These are phyloP conservation scores for Phaonia tiefii DNA, from an alignment of 2,888 invertebrate species.

Conservation along the genomic window DNA sequence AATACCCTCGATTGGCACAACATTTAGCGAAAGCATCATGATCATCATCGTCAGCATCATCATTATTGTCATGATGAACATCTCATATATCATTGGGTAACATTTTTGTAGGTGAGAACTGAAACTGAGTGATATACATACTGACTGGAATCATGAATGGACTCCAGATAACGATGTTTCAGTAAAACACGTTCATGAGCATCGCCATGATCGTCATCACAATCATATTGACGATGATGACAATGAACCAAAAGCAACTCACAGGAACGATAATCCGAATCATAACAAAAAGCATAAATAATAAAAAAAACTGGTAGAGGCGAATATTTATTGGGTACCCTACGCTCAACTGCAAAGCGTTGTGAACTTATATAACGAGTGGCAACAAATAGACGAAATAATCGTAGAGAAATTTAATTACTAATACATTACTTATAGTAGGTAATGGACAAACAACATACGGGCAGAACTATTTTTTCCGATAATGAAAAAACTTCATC, in stretches of 20 bases:
- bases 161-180: not conserved
- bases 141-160: too few species aligned
- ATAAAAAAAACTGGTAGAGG: too few species aligned
- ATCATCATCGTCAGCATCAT: not conserved
- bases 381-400: too few species aligned
- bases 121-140: not conserved
- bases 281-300: slow-evolving; percentile 23
- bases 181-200: not conserved
- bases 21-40: not conserved
- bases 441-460: too few species aligned
- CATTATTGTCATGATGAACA: not conserved
- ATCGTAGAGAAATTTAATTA: too few species aligned
- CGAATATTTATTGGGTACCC: too few species aligned
- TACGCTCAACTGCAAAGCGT: too few species aligned
- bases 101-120: not conserved
- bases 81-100: not conserved
- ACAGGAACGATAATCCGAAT: slow-evolving; percentile 1
- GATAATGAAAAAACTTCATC: too few species aligned
- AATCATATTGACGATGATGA: slow-evolving; percentile 44
- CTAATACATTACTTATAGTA: too few species aligned
- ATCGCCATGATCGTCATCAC: not conserved
- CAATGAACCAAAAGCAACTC: slow-evolving; percentile 59
- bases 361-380: too few species aligned
- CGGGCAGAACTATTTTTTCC: too few species aligned
- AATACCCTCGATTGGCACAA: slow-evolving; percentile 26